Evolutionary conservation across 2,888 invertebrate genomes (phyloP).

Genomic region (Coelopa pilipes): DNA sequence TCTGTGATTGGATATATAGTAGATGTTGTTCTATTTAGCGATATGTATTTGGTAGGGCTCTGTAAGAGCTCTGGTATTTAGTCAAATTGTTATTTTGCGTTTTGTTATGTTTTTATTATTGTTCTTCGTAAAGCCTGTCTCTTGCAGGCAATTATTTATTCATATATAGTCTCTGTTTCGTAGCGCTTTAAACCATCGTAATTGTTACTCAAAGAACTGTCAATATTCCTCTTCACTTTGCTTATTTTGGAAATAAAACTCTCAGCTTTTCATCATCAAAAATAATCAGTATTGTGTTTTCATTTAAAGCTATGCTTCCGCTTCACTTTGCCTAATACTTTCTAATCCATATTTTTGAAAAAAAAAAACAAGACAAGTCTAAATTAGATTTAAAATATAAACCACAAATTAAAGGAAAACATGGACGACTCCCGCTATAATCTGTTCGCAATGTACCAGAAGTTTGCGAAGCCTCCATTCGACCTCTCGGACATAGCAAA

Average conservation of each 20-base stretch:
- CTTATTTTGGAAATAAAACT: constrained; percentile 5
- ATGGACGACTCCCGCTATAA: constrained; percentile 65
- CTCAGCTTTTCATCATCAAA: constrained; percentile 11
- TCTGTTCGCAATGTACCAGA: constrained; percentile 67
- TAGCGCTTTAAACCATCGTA: not conserved
- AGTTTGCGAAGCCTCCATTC: constrained; percentile 65
- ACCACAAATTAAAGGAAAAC: constrained; percentile 56
- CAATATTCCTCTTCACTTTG: not conserved
- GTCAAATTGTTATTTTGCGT: not conserved
- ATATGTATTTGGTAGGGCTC: no score
- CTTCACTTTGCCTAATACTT: not conserved
- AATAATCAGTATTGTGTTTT: constrained; percentile 6
- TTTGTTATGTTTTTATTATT: not conserved
- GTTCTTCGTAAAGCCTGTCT: not conserved
- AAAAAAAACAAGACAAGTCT: not conserved
- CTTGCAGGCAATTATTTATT: not conserved
- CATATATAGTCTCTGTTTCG: not conserved
- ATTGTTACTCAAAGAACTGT: no score
- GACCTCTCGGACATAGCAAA: constrained; percentile 65
- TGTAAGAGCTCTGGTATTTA: no score
- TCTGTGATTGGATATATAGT: no score
- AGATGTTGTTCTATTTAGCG: no score
- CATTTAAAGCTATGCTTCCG: constrained; percentile 9
- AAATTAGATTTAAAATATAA: constrained; percentile 28
- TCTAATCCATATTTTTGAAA: not conserved